Percentiles rank a stretch among this genome's conserved stretches.
phyloP scores from a whole-genome alignment of 2,888 invertebrate genomes.

The Ypsolopha sequella region DNA sequence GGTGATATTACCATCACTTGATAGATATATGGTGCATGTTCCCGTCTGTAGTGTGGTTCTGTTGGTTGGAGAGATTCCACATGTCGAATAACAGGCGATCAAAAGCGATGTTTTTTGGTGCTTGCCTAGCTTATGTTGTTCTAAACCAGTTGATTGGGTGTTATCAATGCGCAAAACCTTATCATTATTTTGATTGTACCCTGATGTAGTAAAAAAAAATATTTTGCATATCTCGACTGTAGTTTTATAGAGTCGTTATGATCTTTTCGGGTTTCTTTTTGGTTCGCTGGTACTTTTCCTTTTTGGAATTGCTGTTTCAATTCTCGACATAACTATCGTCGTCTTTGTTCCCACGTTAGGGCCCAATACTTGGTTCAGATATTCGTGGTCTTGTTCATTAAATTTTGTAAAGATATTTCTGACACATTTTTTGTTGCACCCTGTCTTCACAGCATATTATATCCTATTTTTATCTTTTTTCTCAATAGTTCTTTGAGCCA shows the following conservation, averaged over 20 bases:
- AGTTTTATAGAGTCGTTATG: slow-evolving; percentile 2
- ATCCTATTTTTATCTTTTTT: too few relatives aligned
- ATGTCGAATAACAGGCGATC: slow-evolving; percentile 12
- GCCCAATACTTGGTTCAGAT: slow-evolving; percentile 7
- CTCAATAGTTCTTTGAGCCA: too few relatives aligned
- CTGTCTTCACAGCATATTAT: slow-evolving; percentile 4
- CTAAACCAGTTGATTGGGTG: not conserved
- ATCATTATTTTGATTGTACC: slow-evolving; percentile 10
- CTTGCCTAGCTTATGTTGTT: slow-evolving; percentile 8
- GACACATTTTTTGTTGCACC: slow-evolving; percentile 7
- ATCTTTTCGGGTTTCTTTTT: slow-evolving; percentile 5
- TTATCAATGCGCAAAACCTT: slow-evolving; percentile 7
- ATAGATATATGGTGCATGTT: not conserved
- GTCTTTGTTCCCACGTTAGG: slow-evolving; percentile 3
- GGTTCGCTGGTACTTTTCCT: slow-evolving; percentile 5
- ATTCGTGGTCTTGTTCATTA: slow-evolving; percentile 3
- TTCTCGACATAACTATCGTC: slow-evolving; percentile 2
- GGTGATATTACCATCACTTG: slow-evolving; percentile 9
- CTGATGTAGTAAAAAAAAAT: slow-evolving; percentile 7
- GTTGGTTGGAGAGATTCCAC: slow-evolving; percentile 15
- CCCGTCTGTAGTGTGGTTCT: slow-evolving; percentile 12
- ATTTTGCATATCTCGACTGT: slow-evolving; percentile 6
- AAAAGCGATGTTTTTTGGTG: slow-evolving; percentile 12
- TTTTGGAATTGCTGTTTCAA: slow-evolving; percentile 6
- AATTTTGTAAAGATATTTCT: slow-evolving; percentile 6